Percentiles rank a stretch among this genome's conserved stretches.
Conservation (phyloP, 1,140 invertebrate genomes). For the Plectrocnemia conspersa region DNA sequence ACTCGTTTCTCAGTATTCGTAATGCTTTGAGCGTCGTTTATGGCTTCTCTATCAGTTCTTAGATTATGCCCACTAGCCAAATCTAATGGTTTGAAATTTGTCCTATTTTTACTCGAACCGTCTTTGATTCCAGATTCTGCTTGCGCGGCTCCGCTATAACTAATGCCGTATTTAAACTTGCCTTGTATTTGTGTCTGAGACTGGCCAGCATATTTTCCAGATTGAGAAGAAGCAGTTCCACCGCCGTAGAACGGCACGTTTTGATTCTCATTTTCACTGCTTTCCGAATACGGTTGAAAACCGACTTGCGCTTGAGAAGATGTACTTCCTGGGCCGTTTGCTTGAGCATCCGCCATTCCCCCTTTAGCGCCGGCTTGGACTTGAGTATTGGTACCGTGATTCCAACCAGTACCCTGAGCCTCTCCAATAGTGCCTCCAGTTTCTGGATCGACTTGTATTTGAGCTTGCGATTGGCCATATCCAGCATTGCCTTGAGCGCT, state of each 20-base stretch:
- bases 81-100: constrained; percentile 43
- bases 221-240: constrained; percentile 71
- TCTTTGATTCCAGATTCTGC: constrained; percentile 66
- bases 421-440: constrained; percentile 66
- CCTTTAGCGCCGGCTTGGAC: constrained; percentile 73
- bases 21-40: constrained; percentile 34
- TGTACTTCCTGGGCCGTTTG: constrained; percentile 73
- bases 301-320: constrained; percentile 83
- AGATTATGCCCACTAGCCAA: constrained; percentile 40
- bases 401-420: constrained; percentile 67
- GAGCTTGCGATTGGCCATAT: constrained; percentile 69
- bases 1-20: constrained; percentile 1
- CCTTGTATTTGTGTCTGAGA: constrained; percentile 76
- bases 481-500: constrained; percentile 69
- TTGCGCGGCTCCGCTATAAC: constrained; percentile 75
- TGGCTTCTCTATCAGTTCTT: constrained; percentile 29
- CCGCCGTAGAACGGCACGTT: constrained; percentile 62
- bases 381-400: constrained; percentile 71
- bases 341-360: constrained; percentile 77
- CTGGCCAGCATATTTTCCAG: constrained; percentile 65
- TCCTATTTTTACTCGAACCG: constrained; percentile 45
- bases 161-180: constrained; percentile 70
- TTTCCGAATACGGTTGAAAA: constrained; percentile 67
- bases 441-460: constrained; percentile 67
- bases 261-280: constrained; percentile 47